Base-by-base conservation (phyloP, 1,140 invertebrate genomes). In the Mylabris phalerata region DNA sequence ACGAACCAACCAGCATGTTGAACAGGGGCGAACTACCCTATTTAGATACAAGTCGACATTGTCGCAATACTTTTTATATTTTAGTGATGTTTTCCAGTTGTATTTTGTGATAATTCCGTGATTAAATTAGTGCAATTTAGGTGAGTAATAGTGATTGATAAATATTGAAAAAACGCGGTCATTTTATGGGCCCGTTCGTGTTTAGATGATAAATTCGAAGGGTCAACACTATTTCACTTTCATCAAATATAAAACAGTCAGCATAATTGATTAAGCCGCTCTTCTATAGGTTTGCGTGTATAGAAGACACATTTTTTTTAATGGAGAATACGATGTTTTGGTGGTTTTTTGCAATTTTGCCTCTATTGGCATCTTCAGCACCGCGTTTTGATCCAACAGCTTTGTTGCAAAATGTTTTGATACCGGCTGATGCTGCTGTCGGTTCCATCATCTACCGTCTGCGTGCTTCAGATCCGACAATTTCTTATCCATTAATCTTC, bases 391-490 rank as follows among this genome's bases (percentile, higher is more conserved):
- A 92, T 74, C 83, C 86, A 27, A 84, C 86, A 61, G 89, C 88
- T 44, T 81, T 87, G 62, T 89, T 92, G 84, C 78, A 84, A 64
- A 79, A 89, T 48, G 84, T 92, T 43, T 79, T 92, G 39, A 82
- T 93, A 41, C 90, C 90, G 45, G 82, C 86, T 13, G 89, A 92
- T 73, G 88, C 89, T 24, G 82, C 85, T 64, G 82, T 90, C 62
- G 87, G 88, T 57, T 85, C 88, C 10, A 83, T 91, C 63, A 89
- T 93, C 71, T 93, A 93, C 75, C 80, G 90, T 64, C 80, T 94
- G 50, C 83, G 89, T 70, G 92, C 89, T 48, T 88, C 87, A 62
- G 90, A 93, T 74, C 85, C 90, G 42, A 88, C 92, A 73, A 88
- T 88, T 68, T 88, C 93, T 73, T 92, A 90, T 76, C 90, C 90